Evolutionary conservation across 2,113 vertebrate genomes (phyloP).

Genomic region (Oryctolagus cuniculus): mOryCun1.1 NC_091442.1:121298501-121299000

Average conservation of each 20-base stretch:
- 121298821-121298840: not conserved
- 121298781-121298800: not conserved
- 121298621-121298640: not conserved
- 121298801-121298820: not conserved
- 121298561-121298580: not conserved
- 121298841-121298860: not conserved
- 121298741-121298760: not conserved
- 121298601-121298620: accelerated
- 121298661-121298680: not conserved
- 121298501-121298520: not conserved
- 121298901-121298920: not conserved
- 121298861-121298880: too few relatives aligned
- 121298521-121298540: not conserved
- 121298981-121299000: not conserved
- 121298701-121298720: not conserved
- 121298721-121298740: not conserved
- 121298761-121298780: not conserved
- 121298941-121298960: not conserved
- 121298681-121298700: not conserved
- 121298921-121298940: too few relatives aligned
- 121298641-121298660: too few relatives aligned
- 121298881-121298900: not conserved
- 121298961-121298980: not conserved
- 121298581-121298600: accelerated
- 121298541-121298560: not conserved